Base-by-base conservation (phyloP, 2,888 invertebrate genomes). In the Lycocerus yunnanus region DNA sequence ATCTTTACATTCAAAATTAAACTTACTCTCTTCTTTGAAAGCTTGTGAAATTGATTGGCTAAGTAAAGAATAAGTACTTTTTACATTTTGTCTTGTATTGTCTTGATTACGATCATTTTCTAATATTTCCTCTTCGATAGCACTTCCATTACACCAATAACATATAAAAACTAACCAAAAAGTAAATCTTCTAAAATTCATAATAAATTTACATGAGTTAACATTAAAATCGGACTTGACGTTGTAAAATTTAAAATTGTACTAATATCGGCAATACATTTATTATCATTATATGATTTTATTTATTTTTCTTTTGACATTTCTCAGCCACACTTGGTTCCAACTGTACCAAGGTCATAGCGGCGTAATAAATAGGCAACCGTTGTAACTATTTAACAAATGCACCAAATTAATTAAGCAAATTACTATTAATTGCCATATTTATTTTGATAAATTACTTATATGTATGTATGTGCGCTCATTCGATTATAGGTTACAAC, bases 31-130 rank as follows among this genome's bases (percentile, higher is more conserved):
- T 80, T 90, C 89, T 80, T 89, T 89, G 74, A 90, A 89, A 20
- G 90, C 90, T 83, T 90, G 88, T 61, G 90, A 89, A 86, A 90
- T 87, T 78, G 90, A 89, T 84, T 91, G 90, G 81, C 89, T 89
- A 74, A 91, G 84, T 71, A 88, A 84, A 78, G 88, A 87, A 78
- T 88, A 88, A 58, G 88, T 88, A 82, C 87, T 89, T 78, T 82
- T 83, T 24, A 76, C 68, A 74, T 76, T 80, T 69, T 78, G 78
- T 24, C 75, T 80, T n/a, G n/a, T 11, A 10, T 72, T 69, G 13
- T 76, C 77, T 13, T 68, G 72, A 59, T 69, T 66, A 61, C 70
- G 73, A n/a, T 77, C 72, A 73, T 79, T 79, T 70, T 78, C 73
- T 9, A 72, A 79, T 78, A 77, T 75, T 65, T 79, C 78, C 67